phyloP scores from a whole-genome alignment of 2,797 vertebrate species.

The Scomberomorus guttatus region DNA sequence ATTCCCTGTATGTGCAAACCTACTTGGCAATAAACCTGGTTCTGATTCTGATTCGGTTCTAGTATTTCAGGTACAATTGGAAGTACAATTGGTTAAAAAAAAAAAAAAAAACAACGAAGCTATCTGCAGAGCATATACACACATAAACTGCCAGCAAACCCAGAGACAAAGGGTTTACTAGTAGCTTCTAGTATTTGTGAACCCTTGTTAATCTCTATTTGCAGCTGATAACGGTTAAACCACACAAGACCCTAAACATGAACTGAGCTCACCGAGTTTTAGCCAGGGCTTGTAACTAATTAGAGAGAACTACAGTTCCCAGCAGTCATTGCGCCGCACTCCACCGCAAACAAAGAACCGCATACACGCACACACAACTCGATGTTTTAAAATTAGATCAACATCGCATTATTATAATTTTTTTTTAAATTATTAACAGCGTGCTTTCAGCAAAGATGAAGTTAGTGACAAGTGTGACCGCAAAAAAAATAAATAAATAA shows the following conservation, averaged over 20 bases:
- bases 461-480: neutral
- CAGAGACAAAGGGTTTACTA: neutral
- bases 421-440: neutral
- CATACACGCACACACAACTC: neutral
- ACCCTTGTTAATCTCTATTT: neutral
- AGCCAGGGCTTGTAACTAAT: neutral
- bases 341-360: conserved; percentile 30
- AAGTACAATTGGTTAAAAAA: too few species aligned
- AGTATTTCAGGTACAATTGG: neutral
- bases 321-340: conserved; percentile 10
- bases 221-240: neutral
- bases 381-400: fast-evolving
- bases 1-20: too few species aligned
- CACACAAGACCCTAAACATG: too few species aligned
- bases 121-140: neutral
- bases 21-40: too few species aligned
- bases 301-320: conserved; percentile 64
- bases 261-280: neutral
- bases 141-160: neutral
- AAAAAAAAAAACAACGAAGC: neutral
- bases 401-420: neutral
- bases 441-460: neutral
- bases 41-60: too few species aligned
- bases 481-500: neutral
- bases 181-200: neutral